Evolutionary conservation across 2,888 invertebrate genomes (phyloP).

Genomic region (Zhuqinia jingwanae): DNA sequence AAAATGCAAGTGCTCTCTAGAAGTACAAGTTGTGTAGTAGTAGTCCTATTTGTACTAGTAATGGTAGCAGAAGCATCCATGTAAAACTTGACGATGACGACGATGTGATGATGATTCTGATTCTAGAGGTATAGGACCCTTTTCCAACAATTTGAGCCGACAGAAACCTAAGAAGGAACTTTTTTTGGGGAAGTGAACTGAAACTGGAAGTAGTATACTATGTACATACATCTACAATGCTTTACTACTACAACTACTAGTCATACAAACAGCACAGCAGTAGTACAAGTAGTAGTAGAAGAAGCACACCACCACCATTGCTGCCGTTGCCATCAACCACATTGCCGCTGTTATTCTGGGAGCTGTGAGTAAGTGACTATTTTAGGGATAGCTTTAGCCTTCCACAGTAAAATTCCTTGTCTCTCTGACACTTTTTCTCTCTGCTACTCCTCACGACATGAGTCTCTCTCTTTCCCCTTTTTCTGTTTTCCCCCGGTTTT

Average conservation of each 20-base stretch:
- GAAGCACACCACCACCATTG: constrained; percentile 1
- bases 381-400: constrained; percentile 10
- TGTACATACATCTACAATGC: not conserved
- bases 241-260: too few species aligned
- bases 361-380: not conserved
- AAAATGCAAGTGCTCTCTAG: constrained; percentile 55
- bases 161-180: not conserved
- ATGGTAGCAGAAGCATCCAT: not conserved
- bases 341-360: not conserved
- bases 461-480: constrained; percentile 47
- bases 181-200: not conserved
- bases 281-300: not conserved
- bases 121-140: constrained; percentile 14
- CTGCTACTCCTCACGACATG: constrained; percentile 56
- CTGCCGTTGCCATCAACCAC: not conserved
- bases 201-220: not conserved
- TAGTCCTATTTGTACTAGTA: not conserved
- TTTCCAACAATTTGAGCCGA: constrained; percentile 24
- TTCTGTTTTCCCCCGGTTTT: constrained; percentile 36
- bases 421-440: constrained; percentile 38
- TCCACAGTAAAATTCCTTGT: constrained; percentile 50
- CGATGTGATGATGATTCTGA: constrained; percentile 12
- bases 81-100: constrained; percentile 25
- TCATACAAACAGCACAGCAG: too few species aligned
- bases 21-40: constrained; percentile 8